Evolutionary conservation across 92 coral and sea anemone species (phyloP), one percentile per base, ranked within the genome.

Genomic region (Anthopleura xanthogrammica): DNA sequence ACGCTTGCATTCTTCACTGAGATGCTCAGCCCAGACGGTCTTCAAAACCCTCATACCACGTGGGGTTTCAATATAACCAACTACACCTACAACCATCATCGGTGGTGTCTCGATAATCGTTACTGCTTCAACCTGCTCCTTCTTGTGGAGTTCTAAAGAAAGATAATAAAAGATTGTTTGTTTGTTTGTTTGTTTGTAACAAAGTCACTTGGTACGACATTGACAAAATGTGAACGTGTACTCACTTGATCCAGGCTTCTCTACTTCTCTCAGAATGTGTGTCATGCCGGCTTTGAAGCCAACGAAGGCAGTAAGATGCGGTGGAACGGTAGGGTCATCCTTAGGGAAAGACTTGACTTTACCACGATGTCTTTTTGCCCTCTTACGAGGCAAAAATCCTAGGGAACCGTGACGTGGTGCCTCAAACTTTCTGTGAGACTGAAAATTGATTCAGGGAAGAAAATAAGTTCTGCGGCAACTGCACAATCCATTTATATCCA

Each of bases 221-320:
- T 46, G 5, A 46, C 50, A 46, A 46, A 46, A 57, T 29, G 71
- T 6, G 73, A 17, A 43, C 52, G n/a, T 4, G 46, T 23, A 91
- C 98, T 76, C 92, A 96, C 99, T 96, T 60, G 99, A 96, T 80
- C 99, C 99, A 14, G 99, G 99, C 86, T 95, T 95, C 80, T 96
- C 98, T 77, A 96, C 99, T 81, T 96, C 99, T 86, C 99, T 89
- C 3, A 96, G 93, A 71, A 96, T 91, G 85, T 96, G 99, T 75
- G 98, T 92, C 99, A 96, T 96, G 57, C 99, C 99, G 77, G 99
- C 99, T 85, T 96, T 96, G 85, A 94, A 96, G 83, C 99, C 99
- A 83, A 94, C 85, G 79, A 96, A 96, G 78, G 98, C 99, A 4
- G 99, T 96, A 85, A 96, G 90, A 76, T 96, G 99, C 19, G 98